These are phyloP conservation scores for Folsomia manolachei DNA, from an alignment of 2,888 invertebrate species.

Conservation along the genomic window DNA sequence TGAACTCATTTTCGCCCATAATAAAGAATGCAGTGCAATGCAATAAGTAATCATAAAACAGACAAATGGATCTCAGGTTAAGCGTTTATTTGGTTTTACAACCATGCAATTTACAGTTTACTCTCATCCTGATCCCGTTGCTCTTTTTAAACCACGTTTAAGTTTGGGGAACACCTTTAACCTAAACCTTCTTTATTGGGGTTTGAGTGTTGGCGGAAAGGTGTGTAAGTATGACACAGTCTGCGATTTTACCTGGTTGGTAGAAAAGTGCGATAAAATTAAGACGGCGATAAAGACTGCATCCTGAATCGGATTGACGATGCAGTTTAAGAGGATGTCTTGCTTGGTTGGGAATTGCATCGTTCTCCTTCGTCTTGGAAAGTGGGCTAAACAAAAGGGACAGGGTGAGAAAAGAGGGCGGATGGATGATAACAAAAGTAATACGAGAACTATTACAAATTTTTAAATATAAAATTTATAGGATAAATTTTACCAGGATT, in stretches of 20 bases:
- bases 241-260: too few species aligned
- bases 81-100: background rate
- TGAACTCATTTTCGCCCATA: background rate
- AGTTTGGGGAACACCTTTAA: background rate
- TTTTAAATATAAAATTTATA: too few species aligned
- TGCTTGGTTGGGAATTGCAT: background rate
- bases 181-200: background rate
- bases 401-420: constrained; percentile 17
- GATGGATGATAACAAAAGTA: too few species aligned
- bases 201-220: too few species aligned
- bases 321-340: background rate
- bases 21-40: background rate
- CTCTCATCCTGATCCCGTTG: background rate
- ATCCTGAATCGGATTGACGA: too few species aligned
- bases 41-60: background rate
- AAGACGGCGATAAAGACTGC: background rate
- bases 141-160: background rate
- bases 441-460: too few species aligned
- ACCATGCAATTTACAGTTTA: background rate
- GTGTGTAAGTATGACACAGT: too few species aligned
- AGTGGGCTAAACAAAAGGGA: constrained; percentile 19
- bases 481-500: too few species aligned
- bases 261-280: too few species aligned
- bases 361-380: constrained; percentile 7
- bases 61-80: too few species aligned